Percentiles rank a stretch among this genome's conserved stretches.
Evolutionary conservation across 2,888 invertebrate genomes (phyloP).

Genomic region (Liposcelis brunnea): DNA sequence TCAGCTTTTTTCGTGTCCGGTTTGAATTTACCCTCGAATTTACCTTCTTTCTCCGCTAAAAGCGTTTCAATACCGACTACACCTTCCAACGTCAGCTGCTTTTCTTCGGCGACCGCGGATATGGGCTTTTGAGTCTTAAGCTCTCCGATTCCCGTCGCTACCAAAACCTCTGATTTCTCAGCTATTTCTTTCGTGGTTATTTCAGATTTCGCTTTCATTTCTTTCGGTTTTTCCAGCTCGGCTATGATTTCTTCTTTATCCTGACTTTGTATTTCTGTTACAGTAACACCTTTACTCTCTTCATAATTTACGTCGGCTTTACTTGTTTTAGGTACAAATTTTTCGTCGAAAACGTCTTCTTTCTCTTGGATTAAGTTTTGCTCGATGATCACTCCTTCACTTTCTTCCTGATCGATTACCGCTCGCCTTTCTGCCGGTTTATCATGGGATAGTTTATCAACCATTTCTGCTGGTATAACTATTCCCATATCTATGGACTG

Average conservation of each 20-base stretch:
- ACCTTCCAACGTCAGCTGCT: slow-evolving; percentile 23
- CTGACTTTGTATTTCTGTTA: slow-evolving; percentile 22
- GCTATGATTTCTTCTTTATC: slow-evolving; percentile 17
- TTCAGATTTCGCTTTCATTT: slow-evolving; percentile 21
- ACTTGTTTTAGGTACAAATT: slow-evolving; percentile 17
- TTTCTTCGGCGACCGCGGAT: slow-evolving; percentile 22
- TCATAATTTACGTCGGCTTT: slow-evolving; percentile 19
- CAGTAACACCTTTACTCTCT: slow-evolving; percentile 23
- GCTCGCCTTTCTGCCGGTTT: slow-evolving; percentile 16
- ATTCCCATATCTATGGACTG: slow-evolving; percentile 28
- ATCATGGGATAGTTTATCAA: slow-evolving; percentile 15
- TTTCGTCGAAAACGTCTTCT: slow-evolving; percentile 19
- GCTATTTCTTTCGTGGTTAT: slow-evolving; percentile 28
- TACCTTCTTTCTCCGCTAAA: slow-evolving; percentile 23
- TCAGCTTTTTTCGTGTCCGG: slow-evolving; percentile 18
- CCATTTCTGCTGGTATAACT: slow-evolving; percentile 22
- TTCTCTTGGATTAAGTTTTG: slow-evolving; percentile 21
- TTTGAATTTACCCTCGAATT: slow-evolving; percentile 17
- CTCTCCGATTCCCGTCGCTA: slow-evolving; percentile 25
- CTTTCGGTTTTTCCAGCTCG: slow-evolving; percentile 17
- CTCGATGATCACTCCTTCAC: slow-evolving; percentile 21
- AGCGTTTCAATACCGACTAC: slow-evolving; percentile 26
- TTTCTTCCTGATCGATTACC: slow-evolving; percentile 19
- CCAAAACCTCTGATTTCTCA: slow-evolving; percentile 28
- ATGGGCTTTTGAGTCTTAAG: slow-evolving; percentile 23